Conservation (phyloP, 2,113 vertebrate genomes). For the Rhizomys pruinosus region DNA sequence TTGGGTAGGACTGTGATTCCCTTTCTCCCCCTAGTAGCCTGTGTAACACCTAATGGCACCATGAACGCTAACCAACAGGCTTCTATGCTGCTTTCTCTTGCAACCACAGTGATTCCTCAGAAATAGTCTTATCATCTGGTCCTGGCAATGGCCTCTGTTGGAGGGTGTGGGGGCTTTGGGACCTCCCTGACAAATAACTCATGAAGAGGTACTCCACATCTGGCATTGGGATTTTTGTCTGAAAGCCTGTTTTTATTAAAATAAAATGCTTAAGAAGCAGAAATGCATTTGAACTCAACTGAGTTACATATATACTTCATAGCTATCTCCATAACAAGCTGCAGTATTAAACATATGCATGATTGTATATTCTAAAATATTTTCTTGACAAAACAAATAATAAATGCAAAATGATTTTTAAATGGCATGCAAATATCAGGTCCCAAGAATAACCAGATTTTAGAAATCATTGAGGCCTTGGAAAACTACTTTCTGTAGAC, state of each 20-base stretch:
- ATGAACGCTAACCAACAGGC: not conserved
- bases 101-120: not conserved
- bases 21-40: not conserved
- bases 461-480: not conserved
- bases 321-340: not conserved
- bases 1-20: not conserved
- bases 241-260: not conserved
- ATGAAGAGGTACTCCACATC: no score
- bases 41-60: no score
- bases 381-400: not conserved
- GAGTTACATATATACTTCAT: not conserved
- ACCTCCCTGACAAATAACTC: not conserved
- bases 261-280: not conserved
- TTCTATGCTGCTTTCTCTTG: not conserved
- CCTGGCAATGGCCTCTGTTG: not conserved
- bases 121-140: not conserved
- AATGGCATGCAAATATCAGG: not conserved
- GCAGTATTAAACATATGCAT: not conserved
- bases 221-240: not conserved
- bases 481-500: not conserved
- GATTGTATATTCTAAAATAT: not conserved
- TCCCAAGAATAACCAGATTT: not conserved
- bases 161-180: not conserved
- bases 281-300: not conserved
- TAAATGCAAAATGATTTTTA: not conserved